Conservation (phyloP, 2,888 invertebrate species). For the Paralinhomoeus sp. region DNA sequence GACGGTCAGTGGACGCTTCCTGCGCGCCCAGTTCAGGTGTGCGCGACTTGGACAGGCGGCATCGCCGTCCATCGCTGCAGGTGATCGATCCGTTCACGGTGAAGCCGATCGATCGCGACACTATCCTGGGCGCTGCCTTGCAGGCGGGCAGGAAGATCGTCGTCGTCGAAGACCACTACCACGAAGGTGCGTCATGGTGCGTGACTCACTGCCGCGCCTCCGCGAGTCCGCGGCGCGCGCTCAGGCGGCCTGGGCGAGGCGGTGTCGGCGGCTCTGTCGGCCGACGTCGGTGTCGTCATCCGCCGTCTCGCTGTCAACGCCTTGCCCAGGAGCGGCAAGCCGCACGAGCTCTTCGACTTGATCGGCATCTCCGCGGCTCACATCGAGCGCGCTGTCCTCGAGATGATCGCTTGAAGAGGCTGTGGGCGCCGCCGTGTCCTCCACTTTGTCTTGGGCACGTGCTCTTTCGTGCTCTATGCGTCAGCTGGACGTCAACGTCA, state of each 20-base stretch:
- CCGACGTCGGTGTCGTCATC: constrained; percentile 40
- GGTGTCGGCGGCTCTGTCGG: constrained; percentile 53
- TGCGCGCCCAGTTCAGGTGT: no score
- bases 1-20: no score
- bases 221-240: no score
- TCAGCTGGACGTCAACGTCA: no score
- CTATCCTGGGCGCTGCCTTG: constrained; percentile 47
- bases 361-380: constrained; percentile 66
- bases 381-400: constrained; percentile 46
- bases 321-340: constrained; percentile 78
- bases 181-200: no score
- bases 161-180: constrained; percentile 91
- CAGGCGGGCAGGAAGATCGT: constrained; percentile 57
- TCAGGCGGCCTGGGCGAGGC: constrained; percentile 85
- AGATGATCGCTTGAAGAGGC: constrained; percentile 2
- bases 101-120: constrained; percentile 66
- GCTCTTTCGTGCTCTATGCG: no score
- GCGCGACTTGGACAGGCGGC: no score
- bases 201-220: no score
- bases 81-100: constrained; percentile 57
- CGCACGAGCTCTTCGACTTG: constrained; percentile 55
- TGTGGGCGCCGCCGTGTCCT: no score
- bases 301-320: constrained; percentile 54
- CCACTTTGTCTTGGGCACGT: no score
- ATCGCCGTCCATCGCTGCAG: no score